Base-by-base conservation (phyloP, 2,888 invertebrate species). In the Stenodema calcarata region DNA sequence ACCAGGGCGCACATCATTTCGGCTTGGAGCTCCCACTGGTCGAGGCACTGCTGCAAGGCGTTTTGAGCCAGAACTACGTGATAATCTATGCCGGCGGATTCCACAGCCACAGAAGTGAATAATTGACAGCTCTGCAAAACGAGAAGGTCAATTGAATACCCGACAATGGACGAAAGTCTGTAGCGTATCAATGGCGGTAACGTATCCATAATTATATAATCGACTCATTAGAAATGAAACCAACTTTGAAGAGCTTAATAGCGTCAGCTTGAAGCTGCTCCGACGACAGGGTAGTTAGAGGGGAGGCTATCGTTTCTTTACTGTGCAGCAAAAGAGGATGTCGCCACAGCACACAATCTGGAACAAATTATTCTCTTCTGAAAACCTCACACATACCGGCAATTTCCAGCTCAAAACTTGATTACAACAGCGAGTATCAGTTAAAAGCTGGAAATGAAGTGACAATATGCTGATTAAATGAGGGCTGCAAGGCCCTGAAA, bases 11-110 rank as follows among this genome's bases (percentile, higher is more conserved):
- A 96, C 90, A 96, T 95, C 90, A 99, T 94, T 93, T 99, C 99
- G 90, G 97, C 96, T 91, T 97, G 98, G 89, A 99, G 93, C 92
- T 98, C 97, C 73, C 95, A 94, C 91, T 95, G 95, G 90, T 97
- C 96, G 88, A 99, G 93, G 91, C 98, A 98, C 91, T 97, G 96
- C 91, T 97, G 96, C 87, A 99, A 93, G 44, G 98, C 97, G 92
- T 98, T 98, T 93, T 99, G 99, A 18, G 98, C 98, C 88, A 99
- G 93, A 87, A 97, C 97, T 90, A 99, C 98, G 92, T 99, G 99
- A 92, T 98, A 98, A 92, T 99, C 99, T 90, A 99, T 96, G 90
- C 98, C 97, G 85, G 98, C 96, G 90, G 97, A 96, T 92, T 98
- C 98, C 89, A 99, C 96, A 73, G 97, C 95, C 88, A 98, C 98